Evolutionary conservation across 2,113 vertebrate genomes (phyloP).

Genomic region (Ahaetulla prasina): DNA sequence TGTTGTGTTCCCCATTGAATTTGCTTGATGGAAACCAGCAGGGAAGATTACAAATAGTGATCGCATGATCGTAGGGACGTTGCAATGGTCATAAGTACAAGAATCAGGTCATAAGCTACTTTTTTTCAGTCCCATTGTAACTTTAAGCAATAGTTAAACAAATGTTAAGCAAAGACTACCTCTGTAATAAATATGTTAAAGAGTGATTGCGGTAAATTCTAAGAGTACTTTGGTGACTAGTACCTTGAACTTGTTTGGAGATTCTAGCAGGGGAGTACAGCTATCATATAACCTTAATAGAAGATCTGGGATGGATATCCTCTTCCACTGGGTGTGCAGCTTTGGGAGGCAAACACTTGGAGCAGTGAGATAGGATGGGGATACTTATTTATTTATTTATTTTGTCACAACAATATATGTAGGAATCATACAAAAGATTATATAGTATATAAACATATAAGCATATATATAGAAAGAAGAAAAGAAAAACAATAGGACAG

Average conservation of each 20-base stretch:
- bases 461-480: no score
- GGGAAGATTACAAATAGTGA: background rate
- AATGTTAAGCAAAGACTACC: no score
- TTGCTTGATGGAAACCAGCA: background rate
- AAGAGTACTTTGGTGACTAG: background rate
- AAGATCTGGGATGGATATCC: background rate
- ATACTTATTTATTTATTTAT: no score
- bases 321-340: background rate
- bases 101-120: background rate
- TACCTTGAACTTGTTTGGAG: background rate
- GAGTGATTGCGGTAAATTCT: background rate
- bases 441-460: no score
- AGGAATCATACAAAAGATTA: no score
- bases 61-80: background rate
- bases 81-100: background rate
- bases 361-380: background rate
- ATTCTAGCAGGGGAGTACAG: background rate
- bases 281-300: background rate
- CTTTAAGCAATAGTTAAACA: background rate
- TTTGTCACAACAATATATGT: no score
- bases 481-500: no score
- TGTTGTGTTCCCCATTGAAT: background rate
- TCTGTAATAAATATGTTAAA: background rate
- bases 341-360: background rate
- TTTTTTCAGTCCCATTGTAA: background rate